These are phyloP conservation scores for Fissipunctia ypsillon DNA, from an alignment of 2,888 invertebrate species.

Conservation along the genomic window DNA sequence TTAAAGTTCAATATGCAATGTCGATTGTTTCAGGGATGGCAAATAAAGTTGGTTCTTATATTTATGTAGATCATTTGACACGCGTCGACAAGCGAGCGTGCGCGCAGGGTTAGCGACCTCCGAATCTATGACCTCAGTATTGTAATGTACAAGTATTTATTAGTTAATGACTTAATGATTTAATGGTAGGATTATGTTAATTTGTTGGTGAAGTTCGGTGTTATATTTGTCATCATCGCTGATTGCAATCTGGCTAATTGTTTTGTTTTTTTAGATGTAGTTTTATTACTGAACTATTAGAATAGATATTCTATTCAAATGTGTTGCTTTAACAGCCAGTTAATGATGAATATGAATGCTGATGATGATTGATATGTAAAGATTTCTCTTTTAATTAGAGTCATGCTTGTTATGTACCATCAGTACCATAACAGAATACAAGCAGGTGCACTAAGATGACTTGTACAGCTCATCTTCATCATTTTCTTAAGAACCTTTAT, in stretches of 20 bases:
- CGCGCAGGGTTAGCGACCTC: conserved; percentile 71
- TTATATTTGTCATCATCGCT: conserved; percentile 52
- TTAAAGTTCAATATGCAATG: conserved; percentile 66
- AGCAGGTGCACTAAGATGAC: neutral
- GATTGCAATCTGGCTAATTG: conserved; percentile 41
- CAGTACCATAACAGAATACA: too few relatives aligned
- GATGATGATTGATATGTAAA: too few relatives aligned
- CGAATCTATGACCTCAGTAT: conserved; percentile 77
- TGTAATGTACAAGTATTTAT: conserved; percentile 66
- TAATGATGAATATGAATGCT: too few relatives aligned
- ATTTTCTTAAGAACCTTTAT: neutral
- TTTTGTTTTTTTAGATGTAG: conserved; percentile 19
- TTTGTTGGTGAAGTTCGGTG: conserved; percentile 35
- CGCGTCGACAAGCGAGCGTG: conserved; percentile 77
- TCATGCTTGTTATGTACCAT: neutral
- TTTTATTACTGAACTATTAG: neutral
- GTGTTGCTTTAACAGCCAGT: too few relatives aligned
- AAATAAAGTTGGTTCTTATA: conserved; percentile 61
- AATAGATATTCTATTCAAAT: neutral
- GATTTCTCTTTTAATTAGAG: neutral
- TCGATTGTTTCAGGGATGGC: conserved; percentile 31
- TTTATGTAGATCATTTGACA: conserved; percentile 79
- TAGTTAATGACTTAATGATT: conserved; percentile 66
- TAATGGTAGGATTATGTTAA: conserved; percentile 60
- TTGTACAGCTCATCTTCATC: neutral